phyloP scores from a whole-genome alignment of 2,113 vertebrate genomes.

The Arothron firmamentum region DNA sequence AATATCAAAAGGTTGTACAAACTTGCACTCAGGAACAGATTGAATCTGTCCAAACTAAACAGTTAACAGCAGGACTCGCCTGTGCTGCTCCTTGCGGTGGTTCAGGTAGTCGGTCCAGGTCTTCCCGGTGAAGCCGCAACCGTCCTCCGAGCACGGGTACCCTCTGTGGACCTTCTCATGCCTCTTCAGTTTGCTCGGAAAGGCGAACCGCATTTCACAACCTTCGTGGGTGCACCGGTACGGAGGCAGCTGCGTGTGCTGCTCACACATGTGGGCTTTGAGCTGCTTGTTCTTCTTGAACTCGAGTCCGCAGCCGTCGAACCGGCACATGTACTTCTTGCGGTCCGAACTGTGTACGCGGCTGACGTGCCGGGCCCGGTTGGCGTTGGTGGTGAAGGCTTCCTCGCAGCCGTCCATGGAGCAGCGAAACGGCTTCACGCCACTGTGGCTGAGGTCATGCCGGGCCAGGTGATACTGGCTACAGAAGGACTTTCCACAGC shows the following conservation, averaged over 20 bases:
- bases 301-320: slow-evolving; percentile 78
- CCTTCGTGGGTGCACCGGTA: slow-evolving; percentile 83
- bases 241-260: slow-evolving; percentile 77
- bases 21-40: too few species aligned
- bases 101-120: slow-evolving; percentile 88
- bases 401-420: slow-evolving; percentile 73
- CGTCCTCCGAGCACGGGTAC: slow-evolving; percentile 81
- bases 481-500: slow-evolving; percentile 84
- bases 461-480: slow-evolving; percentile 79
- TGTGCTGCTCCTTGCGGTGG: slow-evolving; percentile 79
- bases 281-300: slow-evolving; percentile 93
- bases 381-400: slow-evolving; percentile 83
- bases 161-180: slow-evolving; percentile 90
- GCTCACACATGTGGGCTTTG: slow-evolving; percentile 81
- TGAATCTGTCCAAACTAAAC: too few species aligned
- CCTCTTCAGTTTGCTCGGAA: slow-evolving; percentile 77
- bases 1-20: too few species aligned
- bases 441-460: slow-evolving; percentile 83
- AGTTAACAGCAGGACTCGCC: slow-evolving; percentile 31
- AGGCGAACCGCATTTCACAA: slow-evolving; percentile 79
- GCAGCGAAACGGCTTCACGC: slow-evolving; percentile 80
- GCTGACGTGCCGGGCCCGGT: slow-evolving; percentile 79
- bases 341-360: slow-evolving; percentile 76
- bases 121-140: slow-evolving; percentile 80
- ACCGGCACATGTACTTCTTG: slow-evolving; percentile 65